These are phyloP conservation scores for Amphipyra berbera DNA, from an alignment of 2,888 invertebrate genomes.

Conservation along the genomic window DNA sequence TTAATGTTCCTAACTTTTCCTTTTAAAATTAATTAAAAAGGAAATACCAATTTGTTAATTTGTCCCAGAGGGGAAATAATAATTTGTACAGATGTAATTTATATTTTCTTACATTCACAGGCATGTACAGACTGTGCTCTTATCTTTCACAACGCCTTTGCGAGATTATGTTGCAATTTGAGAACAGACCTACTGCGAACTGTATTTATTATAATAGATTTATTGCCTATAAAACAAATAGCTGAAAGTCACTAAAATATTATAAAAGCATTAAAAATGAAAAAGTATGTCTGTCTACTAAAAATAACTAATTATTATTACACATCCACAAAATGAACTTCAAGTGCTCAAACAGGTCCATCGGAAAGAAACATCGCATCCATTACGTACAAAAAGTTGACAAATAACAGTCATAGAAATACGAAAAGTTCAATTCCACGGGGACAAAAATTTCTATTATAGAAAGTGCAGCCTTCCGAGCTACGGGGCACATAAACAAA, in stretches of 20 bases:
- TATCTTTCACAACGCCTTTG: neutral
- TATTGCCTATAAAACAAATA: neutral
- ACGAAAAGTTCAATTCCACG: constrained; percentile 57
- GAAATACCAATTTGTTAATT: too few relatives aligned
- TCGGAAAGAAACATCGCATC: constrained; percentile 53
- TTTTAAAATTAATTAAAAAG: too few relatives aligned
- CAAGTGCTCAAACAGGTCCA: constrained; percentile 47
- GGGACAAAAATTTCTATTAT: constrained; percentile 72
- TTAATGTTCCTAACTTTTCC: too few relatives aligned
- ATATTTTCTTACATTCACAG: too few relatives aligned
- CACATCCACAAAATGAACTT: constrained; percentile 48
- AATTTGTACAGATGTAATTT: too few relatives aligned
- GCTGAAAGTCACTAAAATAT: neutral
- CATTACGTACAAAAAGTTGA: constrained; percentile 59
- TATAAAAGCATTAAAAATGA: constrained; percentile 23
- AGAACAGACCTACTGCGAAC: neutral
- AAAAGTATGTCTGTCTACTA: constrained; percentile 22
- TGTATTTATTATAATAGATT: neutral
- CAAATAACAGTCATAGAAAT: constrained; percentile 59
- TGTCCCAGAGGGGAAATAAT: too few relatives aligned
- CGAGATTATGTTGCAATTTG: neutral
- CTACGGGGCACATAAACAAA: constrained; percentile 65
- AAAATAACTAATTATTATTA: constrained; percentile 31
- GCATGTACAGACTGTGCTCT: neutral
- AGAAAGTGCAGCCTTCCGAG: constrained; percentile 69